phyloP scores from a whole-genome alignment of 2,888 invertebrate species.

The Caenorhabditis sulstoni region DNA sequence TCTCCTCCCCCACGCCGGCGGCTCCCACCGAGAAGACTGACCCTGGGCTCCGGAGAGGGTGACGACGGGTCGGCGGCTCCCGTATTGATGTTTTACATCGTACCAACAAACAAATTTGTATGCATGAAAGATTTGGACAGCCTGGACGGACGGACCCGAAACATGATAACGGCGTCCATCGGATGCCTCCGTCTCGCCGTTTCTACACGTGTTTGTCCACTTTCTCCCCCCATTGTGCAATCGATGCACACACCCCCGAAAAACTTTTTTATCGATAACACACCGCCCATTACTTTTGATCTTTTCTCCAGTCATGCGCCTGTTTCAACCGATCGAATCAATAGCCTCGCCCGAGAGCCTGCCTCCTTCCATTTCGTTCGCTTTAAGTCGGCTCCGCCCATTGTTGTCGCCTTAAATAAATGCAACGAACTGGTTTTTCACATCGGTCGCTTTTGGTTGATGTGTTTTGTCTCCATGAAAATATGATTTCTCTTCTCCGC shows the following conservation, averaged over 20 bases:
- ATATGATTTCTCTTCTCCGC: constrained; percentile 16
- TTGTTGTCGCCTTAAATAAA: constrained; percentile 38
- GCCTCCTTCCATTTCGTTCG: background rate
- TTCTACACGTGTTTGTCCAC: constrained; percentile 25
- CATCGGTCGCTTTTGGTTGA: constrained; percentile 9
- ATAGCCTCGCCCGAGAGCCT: constrained; percentile 6
- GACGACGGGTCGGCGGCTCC: constrained; percentile 1
- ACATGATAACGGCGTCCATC: constrained; percentile 12
- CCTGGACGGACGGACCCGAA: constrained; percentile 17
- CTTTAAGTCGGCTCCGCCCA: constrained; percentile 27
- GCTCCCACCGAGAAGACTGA: constrained; percentile 14
- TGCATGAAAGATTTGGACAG: constrained; percentile 15
- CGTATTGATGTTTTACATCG: constrained; percentile 21
- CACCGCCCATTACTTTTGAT: constrained; percentile 59
- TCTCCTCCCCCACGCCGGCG: constrained; percentile 1
- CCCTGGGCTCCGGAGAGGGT: constrained; percentile 6
- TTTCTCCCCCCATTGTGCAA: constrained; percentile 15
- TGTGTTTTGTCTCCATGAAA: constrained; percentile 21
- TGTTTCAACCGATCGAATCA: constrained; percentile 28
- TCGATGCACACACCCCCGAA: constrained; percentile 31
- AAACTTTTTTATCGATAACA: constrained; percentile 57
- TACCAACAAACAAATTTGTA: constrained; percentile 30
- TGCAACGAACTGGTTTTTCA: constrained; percentile 29
- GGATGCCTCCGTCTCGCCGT: constrained; percentile 11
- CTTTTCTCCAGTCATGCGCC: constrained; percentile 47